Percentiles rank a stretch among this genome's conserved stretches.
Conservation (phyloP, 2,888 invertebrate genomes). For the Gortyna flavago region DNA sequence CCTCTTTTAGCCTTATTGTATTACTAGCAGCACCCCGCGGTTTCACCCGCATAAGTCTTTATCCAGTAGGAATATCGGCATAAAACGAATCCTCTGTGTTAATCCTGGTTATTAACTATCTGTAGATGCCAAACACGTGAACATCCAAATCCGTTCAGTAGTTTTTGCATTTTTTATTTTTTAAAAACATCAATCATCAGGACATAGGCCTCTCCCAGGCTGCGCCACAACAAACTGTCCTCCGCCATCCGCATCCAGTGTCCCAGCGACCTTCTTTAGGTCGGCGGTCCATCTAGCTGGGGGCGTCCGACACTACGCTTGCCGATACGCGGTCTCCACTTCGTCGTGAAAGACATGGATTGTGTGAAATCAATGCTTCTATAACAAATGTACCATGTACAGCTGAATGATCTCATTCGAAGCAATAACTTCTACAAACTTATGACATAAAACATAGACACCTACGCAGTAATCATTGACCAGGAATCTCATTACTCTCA, state of each 20-base stretch:
- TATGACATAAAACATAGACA: constrained; percentile 1
- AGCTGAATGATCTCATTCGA: neutral
- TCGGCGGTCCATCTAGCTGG: neutral
- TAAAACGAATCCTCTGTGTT: too few species aligned
- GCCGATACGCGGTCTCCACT: neutral
- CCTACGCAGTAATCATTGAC: constrained; percentile 22
- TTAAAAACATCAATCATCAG: neutral
- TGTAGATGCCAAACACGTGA: too few species aligned
- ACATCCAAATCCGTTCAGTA: too few species aligned
- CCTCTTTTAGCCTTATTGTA: too few species aligned
- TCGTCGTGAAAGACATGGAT: neutral
- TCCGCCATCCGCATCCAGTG: neutral
- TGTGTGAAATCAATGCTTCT: neutral
- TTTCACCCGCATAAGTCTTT: too few species aligned
- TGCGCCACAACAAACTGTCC: neutral
- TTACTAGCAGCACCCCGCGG: too few species aligned
- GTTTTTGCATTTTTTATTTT: too few species aligned
- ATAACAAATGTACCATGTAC: neutral
- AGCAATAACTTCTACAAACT: neutral
- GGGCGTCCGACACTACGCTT: neutral
- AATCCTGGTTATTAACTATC: too few species aligned
- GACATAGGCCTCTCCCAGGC: neutral
- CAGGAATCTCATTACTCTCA: constrained; percentile 23
- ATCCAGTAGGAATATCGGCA: too few species aligned
- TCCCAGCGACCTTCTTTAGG: neutral